A percentile compares a stretch with the other conserved stretches of the same genome.
These are phyloP conservation scores for Ctenopoma multispine DNA, from an alignment of 2,797 vertebrate genomes.

Conservation along the genomic window DNA sequence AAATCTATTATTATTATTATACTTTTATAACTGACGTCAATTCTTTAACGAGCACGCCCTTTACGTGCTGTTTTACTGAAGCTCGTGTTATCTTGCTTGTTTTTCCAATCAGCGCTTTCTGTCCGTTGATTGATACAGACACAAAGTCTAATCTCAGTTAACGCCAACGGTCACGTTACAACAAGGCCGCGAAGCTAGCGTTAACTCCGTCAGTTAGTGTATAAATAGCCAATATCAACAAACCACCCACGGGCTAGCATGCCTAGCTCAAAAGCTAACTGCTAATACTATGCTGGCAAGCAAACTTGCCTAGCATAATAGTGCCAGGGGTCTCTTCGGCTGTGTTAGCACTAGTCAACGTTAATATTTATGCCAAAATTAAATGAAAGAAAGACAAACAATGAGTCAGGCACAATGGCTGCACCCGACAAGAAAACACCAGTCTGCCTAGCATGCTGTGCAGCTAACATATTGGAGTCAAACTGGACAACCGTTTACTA, in stretches of 20 bases:
- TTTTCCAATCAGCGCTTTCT: neutral
- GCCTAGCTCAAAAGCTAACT: neutral
- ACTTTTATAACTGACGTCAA: neutral
- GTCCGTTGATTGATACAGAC: neutral
- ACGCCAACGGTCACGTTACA: neutral
- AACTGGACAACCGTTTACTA: slow-evolving; percentile 21
- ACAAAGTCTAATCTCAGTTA: fast-evolving
- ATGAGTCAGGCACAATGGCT: neutral
- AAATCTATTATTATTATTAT: neutral
- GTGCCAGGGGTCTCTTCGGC: neutral
- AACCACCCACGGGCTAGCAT: neutral
- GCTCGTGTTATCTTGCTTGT: slow-evolving; percentile 11
- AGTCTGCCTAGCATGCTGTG: slow-evolving; percentile 54
- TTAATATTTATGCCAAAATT: neutral
- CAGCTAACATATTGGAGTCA: slow-evolving; percentile 36
- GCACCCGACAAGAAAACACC: neutral
- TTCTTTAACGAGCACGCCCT: slow-evolving; percentile 43
- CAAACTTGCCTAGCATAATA: slow-evolving; percentile 8
- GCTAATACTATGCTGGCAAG: slow-evolving; percentile 6
- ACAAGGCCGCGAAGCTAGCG: neutral
- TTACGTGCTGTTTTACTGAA: neutral
- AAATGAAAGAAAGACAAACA: neutral
- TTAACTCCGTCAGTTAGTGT: too few species aligned
- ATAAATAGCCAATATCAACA: neutral
- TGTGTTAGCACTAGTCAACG: neutral